Evolutionary conservation across 2,113 vertebrate species (phyloP).

Genomic region (Hypanus sabinus): DNA sequence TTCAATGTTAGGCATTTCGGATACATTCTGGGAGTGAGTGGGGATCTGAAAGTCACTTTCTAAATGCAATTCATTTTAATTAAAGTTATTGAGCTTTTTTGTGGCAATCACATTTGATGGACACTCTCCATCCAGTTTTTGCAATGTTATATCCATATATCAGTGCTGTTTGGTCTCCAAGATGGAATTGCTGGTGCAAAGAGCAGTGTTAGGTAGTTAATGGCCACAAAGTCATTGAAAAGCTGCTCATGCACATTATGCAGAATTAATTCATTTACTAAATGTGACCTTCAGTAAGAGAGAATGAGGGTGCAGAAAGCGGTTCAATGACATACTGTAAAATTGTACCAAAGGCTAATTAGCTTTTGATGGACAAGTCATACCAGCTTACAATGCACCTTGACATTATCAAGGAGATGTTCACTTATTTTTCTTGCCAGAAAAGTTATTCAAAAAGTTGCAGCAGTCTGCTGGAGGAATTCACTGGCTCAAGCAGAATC

Average conservation of each 20-base stretch:
- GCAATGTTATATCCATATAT: neutral
- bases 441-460: too few relatives aligned
- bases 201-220: neutral
- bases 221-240: constrained; percentile 12
- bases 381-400: neutral
- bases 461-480: too few relatives aligned
- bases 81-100: neutral
- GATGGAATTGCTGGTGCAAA: neutral
- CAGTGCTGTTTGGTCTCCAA: neutral
- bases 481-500: too few relatives aligned
- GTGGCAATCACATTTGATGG: neutral
- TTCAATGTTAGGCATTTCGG: neutral
- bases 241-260: neutral
- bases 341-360: constrained; percentile 14
- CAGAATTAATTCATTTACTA: constrained; percentile 24
- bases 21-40: neutral
- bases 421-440: neutral
- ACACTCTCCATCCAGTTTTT: neutral
- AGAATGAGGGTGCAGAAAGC: neutral
- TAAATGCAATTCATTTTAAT: neutral
- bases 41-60: neutral
- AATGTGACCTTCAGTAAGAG: neutral
- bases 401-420: neutral
- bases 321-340: constrained; percentile 5
- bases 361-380: neutral